phyloP scores from a whole-genome alignment of 2,797 vertebrate species.

The Smutsia temminckii region DNA sequence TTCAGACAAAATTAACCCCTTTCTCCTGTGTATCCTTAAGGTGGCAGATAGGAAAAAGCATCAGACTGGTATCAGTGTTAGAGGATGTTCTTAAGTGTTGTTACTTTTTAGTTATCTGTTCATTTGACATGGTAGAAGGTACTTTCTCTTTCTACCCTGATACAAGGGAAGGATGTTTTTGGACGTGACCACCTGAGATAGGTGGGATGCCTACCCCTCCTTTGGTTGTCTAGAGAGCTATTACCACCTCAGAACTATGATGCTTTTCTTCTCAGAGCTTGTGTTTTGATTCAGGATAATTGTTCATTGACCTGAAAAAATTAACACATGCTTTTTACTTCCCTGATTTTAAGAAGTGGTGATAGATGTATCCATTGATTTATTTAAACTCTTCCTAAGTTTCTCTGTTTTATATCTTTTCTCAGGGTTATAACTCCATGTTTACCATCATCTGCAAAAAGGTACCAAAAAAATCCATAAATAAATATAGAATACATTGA shows the following conservation, averaged over 20 bases:
- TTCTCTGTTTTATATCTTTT: conserved; percentile 66
- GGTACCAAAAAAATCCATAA: conserved; percentile 66
- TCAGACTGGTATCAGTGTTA: background rate
- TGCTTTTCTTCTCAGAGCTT: background rate
- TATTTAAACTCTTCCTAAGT: conserved; percentile 60
- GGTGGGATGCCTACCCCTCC: background rate
- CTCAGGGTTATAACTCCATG: conserved; percentile 74
- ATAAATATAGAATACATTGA: background rate
- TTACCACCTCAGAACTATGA: background rate
- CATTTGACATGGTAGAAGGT: background rate
- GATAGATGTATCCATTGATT: conserved; percentile 55
- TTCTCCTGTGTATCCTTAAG: background rate
- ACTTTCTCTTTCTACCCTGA: background rate
- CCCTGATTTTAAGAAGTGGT: conserved; percentile 31
- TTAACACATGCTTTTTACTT: background rate
- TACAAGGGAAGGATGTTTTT: background rate
- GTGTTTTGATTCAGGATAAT: background rate
- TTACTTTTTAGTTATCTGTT: background rate
- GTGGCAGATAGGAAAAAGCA: conserved; percentile 26
- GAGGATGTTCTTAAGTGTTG: background rate
- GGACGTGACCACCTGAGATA: background rate
- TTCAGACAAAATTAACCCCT: conserved; percentile 11
- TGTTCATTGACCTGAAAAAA: conserved; percentile 5
- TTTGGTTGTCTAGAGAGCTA: background rate
- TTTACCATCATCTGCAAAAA: conserved; percentile 72